A percentile compares a stretch with the other conserved stretches of the same genome.
Conservation (phyloP, 2,888 invertebrate species). For the Oscheius onirici region DNA sequence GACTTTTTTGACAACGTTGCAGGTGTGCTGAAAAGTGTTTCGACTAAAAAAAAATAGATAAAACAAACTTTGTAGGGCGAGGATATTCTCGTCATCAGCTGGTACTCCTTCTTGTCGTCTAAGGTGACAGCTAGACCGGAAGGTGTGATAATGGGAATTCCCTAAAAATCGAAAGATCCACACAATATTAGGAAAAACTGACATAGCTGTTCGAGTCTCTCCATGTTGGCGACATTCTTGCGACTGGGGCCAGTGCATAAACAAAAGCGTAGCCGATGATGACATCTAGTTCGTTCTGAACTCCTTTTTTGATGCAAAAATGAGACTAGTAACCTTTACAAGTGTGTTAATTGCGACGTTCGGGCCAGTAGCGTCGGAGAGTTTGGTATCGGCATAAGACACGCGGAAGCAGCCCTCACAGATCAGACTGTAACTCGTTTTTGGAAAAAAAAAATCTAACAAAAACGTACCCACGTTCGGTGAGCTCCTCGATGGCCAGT, state of each 20-base stretch:
- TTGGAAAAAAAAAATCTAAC: not conserved
- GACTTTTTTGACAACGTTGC: not conserved
- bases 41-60: not conserved
- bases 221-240: constrained; percentile 69
- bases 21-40: not conserved
- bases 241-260: constrained; percentile 69
- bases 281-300: constrained; percentile 59
- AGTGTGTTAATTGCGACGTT: constrained; percentile 67
- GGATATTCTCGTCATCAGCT: constrained; percentile 85
- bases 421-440: constrained; percentile 38
- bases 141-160: constrained; percentile 82
- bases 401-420: constrained; percentile 52
- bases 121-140: constrained; percentile 84
- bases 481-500: constrained; percentile 62
- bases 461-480: constrained; percentile 36
- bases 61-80: constrained; percentile 78
- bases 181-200: not conserved
- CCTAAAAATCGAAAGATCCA: constrained; percentile 32
- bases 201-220: constrained; percentile 43
- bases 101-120: constrained; percentile 79
- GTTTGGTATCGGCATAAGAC: constrained; percentile 60
- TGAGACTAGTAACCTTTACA: constrained; percentile 33
- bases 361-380: constrained; percentile 68
- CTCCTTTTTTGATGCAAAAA: not conserved
- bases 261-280: constrained; percentile 67